A percentile compares a stretch with the other conserved stretches of the same genome.
Conservation (phyloP, 2,113 vertebrate genomes). For the Heteronetta atricapilla region DNA sequence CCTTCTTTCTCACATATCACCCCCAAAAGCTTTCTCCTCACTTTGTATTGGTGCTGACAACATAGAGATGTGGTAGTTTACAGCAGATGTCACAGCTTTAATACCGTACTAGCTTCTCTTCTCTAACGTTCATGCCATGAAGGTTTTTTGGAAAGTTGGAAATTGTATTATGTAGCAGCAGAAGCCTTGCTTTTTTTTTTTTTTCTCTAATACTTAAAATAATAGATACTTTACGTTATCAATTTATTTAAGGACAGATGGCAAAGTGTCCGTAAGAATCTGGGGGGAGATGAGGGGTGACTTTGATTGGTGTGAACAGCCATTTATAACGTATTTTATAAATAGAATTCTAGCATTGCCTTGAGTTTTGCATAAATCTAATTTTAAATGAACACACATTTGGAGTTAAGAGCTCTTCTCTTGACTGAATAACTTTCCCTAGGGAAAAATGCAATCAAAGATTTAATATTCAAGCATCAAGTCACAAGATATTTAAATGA, state of each 20-base stretch:
- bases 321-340: neutral
- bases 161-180: neutral
- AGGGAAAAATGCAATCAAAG: slow-evolving; percentile 57
- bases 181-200: neutral
- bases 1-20: neutral
- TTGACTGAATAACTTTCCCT: slow-evolving; percentile 48
- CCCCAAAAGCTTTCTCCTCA: neutral
- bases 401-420: slow-evolving; percentile 31
- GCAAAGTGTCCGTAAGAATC: neutral
- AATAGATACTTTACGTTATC: neutral
- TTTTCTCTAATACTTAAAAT: neutral
- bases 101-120: neutral
- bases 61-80: neutral
- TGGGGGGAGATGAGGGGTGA: neutral
- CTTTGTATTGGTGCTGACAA: neutral
- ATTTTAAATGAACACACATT: slow-evolving; percentile 2
- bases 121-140: neutral
- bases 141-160: neutral
- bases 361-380: slow-evolving; percentile 21
- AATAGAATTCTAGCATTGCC: neutral
- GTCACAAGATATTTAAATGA: slow-evolving; percentile 42
- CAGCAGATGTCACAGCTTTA: neutral
- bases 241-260: neutral
- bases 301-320: neutral
- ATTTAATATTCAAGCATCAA: slow-evolving; percentile 25